Evolutionary conservation across 2,113 vertebrate species (phyloP), one percentile per base, ranked within the genome.

Genomic region (Regulus satrapa): DNA sequence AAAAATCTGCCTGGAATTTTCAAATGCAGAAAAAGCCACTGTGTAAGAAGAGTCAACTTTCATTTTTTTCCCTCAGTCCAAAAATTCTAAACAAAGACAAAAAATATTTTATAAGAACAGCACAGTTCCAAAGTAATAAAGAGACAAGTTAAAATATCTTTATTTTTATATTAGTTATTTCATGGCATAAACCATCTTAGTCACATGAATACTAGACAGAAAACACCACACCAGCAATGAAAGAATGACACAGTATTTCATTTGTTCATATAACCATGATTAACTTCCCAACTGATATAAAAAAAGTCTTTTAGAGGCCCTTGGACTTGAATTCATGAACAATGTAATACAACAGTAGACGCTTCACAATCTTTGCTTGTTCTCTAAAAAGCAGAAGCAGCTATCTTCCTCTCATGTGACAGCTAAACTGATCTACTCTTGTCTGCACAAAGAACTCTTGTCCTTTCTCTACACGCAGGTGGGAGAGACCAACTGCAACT

Each of bases 351-450:
- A 86, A 92, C 79, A 92, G 92, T 5, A 14, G 46, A 95, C 80
- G 73, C 76, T 77, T 92, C 62, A 97, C 96, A 96, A 91, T 95
- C 91, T 95, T 48, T 80, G 56, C 88, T 94, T 95, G 94, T 97
- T 95, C 81, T 96, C 94, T 92, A 73, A 76, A 96, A 97, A 92
- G 79, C 94, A 97, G 89, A 95, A 93, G 94, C 92, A 95, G 94
- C 75, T 94, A 94, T 96, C 97, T 96, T 95, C 84, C 95, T 92
- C 95, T 98, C 98, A 95, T 89, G 95, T 98, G 97, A 98, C 97
- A 97, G 96, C 93, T 92, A 97, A 97, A 94, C 94, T 6, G 16
- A 95, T 96, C 89, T 94, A 94, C 82, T 97, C 96, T 91, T 16
- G 56, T 72, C 73, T 51, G 71, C 64, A 98, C 97, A 98, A 98